These are phyloP conservation scores for Microcebus jonahi DNA, from an alignment of 2,113 vertebrate genomes.

Conservation along the genomic window DNA sequence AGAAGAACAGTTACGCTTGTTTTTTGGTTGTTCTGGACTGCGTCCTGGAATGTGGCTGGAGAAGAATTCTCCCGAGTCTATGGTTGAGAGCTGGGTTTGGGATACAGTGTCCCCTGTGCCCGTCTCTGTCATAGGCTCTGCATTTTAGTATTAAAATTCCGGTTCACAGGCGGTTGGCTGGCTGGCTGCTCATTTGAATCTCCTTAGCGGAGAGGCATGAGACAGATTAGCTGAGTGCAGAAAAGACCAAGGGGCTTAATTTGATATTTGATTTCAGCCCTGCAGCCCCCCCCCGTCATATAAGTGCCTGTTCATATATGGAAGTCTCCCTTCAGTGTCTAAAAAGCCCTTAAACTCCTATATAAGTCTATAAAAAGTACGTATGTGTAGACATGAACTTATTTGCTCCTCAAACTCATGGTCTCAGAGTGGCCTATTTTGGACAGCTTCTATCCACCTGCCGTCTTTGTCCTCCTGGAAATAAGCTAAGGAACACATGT, in stretches of 20 bases:
- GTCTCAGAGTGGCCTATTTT: conserved; percentile 1
- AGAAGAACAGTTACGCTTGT: neutral
- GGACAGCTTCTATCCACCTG: conserved; percentile 13
- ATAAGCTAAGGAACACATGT: neutral
- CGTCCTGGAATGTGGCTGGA: neutral
- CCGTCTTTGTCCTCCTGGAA: neutral
- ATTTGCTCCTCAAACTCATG: neutral
- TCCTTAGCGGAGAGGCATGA: neutral
- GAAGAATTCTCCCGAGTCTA: neutral
- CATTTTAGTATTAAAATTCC: neutral
- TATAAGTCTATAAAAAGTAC: conserved; percentile 27
- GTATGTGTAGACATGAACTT: neutral
- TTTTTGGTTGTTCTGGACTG: neutral
- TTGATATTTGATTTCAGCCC: conserved; percentile 2
- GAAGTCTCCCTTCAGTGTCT: conserved; percentile 32
- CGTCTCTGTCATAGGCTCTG: neutral
- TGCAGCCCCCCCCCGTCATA: neutral
- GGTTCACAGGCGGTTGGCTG: neutral
- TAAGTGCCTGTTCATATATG: conserved; percentile 19
- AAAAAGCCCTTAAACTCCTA: neutral
- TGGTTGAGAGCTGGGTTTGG: neutral
- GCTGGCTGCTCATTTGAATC: neutral
- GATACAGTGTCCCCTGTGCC: neutral
- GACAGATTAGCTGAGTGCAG: conserved; percentile 31
- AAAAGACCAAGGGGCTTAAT: conserved; percentile 10